Evolutionary conservation across 1,140 invertebrate genomes (phyloP), one percentile per base, ranked within the genome.

Genomic region (Apis dorsata): DNA sequence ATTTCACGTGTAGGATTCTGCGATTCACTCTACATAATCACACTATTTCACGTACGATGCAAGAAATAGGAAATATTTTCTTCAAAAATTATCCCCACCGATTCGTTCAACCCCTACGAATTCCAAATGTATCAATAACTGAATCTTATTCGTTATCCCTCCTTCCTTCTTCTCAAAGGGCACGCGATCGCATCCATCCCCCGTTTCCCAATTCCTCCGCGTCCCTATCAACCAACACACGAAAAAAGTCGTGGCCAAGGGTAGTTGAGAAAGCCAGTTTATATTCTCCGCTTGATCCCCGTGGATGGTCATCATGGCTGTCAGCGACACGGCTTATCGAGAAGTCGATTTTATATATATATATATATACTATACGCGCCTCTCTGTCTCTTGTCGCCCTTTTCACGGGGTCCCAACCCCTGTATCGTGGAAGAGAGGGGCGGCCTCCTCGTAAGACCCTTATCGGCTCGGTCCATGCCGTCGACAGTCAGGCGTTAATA

Each of bases 391-490:
- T 59, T 55, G 71, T 81, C 73, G 79, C 77, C 84, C 85, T 89
- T 89, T 81, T 73, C 83, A 57, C 78, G 70, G n/a, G 79, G 55
- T 71, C 59, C 24, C 85, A 81, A 66, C 85, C 83, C 84, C 73
- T 60, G 51, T 63, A n/a, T 8, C 28, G 44, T 11, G 17, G 17
- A 17, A 28, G 74, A 28, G 77, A 85, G 49, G 76, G 82, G 49
- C 69, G 28, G 21, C 55, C 34, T 77, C 55, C 72, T 81, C 87
- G 81, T 91, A 91, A 91, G 89, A 91, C 88, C 86, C 89, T 91
- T 91, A 91, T 91, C 91, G 90, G 83, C 78, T 81, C 59, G 80
- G 87, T 74, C 91, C 91, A 91, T 80, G 83, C 90, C 83, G 76
- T 86, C 81, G 72, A 72, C 77, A 76, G 65, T 53, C 72, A 65